Evolutionary conservation across 1,140 invertebrate genomes (phyloP), one percentile per base, ranked within the genome.

Genomic region (Drosophila paulistorum): DNA sequence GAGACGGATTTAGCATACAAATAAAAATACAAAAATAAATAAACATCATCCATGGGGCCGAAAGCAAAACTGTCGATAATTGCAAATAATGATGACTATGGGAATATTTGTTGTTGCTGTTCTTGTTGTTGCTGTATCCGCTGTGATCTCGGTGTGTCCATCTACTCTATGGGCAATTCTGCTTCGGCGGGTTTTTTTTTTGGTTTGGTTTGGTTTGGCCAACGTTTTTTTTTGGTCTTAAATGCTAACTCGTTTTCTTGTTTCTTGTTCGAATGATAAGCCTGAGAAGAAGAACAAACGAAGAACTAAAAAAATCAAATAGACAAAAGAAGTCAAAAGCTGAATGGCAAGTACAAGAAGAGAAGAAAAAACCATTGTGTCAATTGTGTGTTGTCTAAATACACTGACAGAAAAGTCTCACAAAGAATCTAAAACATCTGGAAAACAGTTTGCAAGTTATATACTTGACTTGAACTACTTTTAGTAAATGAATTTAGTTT

Each of bases 81-180:
- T 86, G 83, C 83, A 83, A 86, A 86, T 86, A 86, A 86, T 86
- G 84, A 86, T 79, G 85, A 86, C 63, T 77, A 69, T 83, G 69
- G 68, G 71, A 71, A 71, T 79, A 76, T 73, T 73, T 69, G 67
- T 81, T 81, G 71, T 78, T 81, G 61, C 45, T 72, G 42, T 74
- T 76, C 26, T 30, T 79, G 61, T 54, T 72, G 42, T 74, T 76
- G 68, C 64, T 66, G 72, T 45, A 74, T 78, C 51, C 62, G 77
- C 61, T 58, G 54, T 57, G 81, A 75, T 84, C 83, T 72, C 58
- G 61, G 51, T 54, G 13, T 58, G 63, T 62, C 48, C 60, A 54
- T 58, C 71, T 54, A 57, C 39, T 51, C 58, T 72, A 26, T 41
- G 51, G 33, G 61, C 68, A 41, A 10, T 51, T 42, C 60, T 61